These are phyloP conservation scores for Stichopus chloronotus DNA, from an alignment of 35 echinoderm and acorn worm species.

Conservation along the genomic window DNA sequence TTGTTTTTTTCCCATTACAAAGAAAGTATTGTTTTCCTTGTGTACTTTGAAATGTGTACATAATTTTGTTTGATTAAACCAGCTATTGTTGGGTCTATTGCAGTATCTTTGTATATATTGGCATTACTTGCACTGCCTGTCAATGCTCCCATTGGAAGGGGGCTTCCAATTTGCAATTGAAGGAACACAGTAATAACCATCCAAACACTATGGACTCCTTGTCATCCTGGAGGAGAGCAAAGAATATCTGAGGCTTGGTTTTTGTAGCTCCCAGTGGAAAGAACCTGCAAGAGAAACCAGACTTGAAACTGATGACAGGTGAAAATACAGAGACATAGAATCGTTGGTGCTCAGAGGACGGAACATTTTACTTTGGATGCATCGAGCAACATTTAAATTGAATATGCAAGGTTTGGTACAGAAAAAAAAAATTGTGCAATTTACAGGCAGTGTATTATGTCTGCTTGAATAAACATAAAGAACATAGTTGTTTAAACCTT, in stretches of 20 bases:
- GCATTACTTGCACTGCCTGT: slow-evolving; percentile 60
- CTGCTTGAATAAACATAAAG: background rate
- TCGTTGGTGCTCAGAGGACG: background rate
- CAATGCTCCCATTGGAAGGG: background rate
- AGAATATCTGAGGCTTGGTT: background rate
- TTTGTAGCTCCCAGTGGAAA: background rate
- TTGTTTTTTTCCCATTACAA: slow-evolving; percentile 13
- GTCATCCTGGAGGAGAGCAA: background rate
- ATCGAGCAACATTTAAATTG: background rate
- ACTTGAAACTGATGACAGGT: background rate
- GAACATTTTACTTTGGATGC: background rate
- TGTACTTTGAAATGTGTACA: slow-evolving; percentile 57
- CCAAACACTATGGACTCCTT: slow-evolving; percentile 49
- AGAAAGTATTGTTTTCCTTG: slow-evolving; percentile 18
- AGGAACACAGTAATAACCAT: slow-evolving; percentile 62
- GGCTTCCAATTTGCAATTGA: slow-evolving; percentile 53
- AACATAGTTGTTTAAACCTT: background rate
- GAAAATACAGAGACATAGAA: background rate
- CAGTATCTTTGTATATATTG: slow-evolving; percentile 59
- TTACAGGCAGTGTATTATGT: slow-evolving; percentile 9
- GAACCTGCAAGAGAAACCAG: background rate
- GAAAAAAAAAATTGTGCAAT: slow-evolving; percentile 35
- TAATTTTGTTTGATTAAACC: background rate
- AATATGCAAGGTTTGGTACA: slow-evolving; percentile 36
- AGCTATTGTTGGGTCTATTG: slow-evolving; percentile 27